Evolutionary conservation across 64 coral and sea anemone species (phyloP).

Genomic region (Exaiptasia diaphana): DNA sequence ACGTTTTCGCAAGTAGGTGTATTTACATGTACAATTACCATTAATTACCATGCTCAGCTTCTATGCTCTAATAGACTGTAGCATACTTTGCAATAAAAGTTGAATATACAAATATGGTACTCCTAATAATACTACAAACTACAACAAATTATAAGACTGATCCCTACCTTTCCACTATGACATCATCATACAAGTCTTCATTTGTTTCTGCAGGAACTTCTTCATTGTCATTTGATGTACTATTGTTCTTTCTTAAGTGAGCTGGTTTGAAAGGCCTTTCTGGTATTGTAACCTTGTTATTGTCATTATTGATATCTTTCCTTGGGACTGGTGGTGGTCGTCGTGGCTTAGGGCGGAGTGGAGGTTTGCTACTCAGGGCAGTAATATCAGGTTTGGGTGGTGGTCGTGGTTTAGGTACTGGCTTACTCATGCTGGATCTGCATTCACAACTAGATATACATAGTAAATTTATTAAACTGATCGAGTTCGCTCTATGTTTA

Average conservation of each 20-base stretch:
- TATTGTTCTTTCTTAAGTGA: not conserved
- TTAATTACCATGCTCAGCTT: too few relatives aligned
- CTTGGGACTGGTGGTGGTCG: not conserved
- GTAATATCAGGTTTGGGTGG: not conserved
- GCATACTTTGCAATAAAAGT: too few relatives aligned
- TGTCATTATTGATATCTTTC: not conserved
- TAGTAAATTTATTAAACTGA: too few relatives aligned
- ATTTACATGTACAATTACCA: too few relatives aligned
- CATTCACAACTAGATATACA: not conserved
- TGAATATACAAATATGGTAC: too few relatives aligned
- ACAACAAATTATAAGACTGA: too few relatives aligned
- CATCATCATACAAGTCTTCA: slow-evolving; percentile 9
- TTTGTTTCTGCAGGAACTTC: not conserved
- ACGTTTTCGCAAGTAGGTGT: too few relatives aligned
- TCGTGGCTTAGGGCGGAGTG: not conserved
- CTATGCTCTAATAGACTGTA: too few relatives aligned
- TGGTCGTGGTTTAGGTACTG: slow-evolving; percentile 2
- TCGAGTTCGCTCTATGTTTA: too few relatives aligned
- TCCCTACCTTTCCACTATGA: too few relatives aligned
- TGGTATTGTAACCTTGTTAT: not conserved
- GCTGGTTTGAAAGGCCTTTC: not conserved
- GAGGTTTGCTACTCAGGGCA: not conserved
- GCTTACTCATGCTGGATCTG: not conserved
- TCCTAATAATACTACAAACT: too few relatives aligned
- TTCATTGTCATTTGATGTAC: not conserved